Evolutionary conservation across 2,797 vertebrate species (phyloP).

Genomic region (Cossypha caffra): DNA sequence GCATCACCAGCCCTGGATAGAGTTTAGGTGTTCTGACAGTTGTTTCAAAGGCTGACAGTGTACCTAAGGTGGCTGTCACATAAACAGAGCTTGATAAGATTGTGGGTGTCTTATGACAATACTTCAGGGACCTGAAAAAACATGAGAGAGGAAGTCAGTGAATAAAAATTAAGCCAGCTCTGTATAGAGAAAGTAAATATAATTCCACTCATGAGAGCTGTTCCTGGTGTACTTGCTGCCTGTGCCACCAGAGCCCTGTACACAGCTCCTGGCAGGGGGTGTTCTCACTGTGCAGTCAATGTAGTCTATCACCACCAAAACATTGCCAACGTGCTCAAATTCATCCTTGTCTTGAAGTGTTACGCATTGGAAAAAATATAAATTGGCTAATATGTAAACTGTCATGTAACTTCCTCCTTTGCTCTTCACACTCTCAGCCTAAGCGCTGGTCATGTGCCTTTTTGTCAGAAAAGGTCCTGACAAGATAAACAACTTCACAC

Average conservation of each 20-base stretch:
- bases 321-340: not conserved
- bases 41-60: not conserved
- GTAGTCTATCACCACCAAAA: not conserved
- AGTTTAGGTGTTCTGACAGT: not conserved
- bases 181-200: not conserved
- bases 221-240: rapidly evolving
- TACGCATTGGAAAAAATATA: not conserved
- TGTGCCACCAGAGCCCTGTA: not conserved
- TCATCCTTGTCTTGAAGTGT: not conserved
- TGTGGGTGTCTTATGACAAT: not conserved
- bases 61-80: not conserved
- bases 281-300: not conserved
- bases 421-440: not conserved
- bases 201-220: not conserved
- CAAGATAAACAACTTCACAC: not conserved
- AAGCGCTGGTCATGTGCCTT: not conserved
- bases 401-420: not conserved
- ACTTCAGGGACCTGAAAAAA: not conserved
- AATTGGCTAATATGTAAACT: not conserved
- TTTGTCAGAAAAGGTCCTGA: not conserved
- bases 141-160: not conserved
- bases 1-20: not conserved
- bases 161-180: not conserved
- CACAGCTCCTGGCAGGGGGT: not conserved
- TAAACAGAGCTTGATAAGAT: not conserved